Percentiles rank a stretch among this genome's conserved stretches.
Conservation (phyloP, 92 coral and sea anemone species). For the Micromussa lordhowensis region DNA sequence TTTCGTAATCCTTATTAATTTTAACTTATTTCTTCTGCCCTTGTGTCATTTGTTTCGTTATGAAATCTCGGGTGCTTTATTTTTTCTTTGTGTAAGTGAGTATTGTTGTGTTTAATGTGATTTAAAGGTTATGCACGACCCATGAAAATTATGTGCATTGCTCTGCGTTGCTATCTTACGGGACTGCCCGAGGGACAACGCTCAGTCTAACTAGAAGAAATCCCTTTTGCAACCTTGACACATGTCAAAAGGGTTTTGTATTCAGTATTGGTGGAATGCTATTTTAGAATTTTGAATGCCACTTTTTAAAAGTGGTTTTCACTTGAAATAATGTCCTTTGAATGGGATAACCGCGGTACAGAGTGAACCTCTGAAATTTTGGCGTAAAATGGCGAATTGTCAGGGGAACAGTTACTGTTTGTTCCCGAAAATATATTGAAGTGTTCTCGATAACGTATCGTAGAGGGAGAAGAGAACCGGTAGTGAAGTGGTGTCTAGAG, state of each 20-base stretch:
- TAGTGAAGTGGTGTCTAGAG: not conserved
- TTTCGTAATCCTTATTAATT: not conserved
- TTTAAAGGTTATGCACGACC: not conserved
- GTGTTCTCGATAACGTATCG: not conserved
- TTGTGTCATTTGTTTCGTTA: not conserved
- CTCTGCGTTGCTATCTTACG: not conserved
- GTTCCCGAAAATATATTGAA: not conserved
- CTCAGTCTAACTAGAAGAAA: not conserved
- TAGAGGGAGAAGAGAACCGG: constrained; percentile 15
- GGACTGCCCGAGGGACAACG: not conserved
- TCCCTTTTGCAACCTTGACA: not conserved
- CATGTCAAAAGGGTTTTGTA: constrained; percentile 28
- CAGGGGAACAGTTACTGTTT: not conserved
- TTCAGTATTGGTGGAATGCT: not conserved
- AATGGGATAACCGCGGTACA: constrained; percentile 18
- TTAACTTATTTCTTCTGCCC: not conserved
- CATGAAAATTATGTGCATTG: not conserved
- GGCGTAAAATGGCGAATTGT: not conserved
- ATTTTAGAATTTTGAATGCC: not conserved
- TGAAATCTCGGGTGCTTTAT: no score
- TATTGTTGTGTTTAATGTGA: no score
- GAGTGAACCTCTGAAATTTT: constrained; percentile 12
- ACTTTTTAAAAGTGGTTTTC: constrained; percentile 17
- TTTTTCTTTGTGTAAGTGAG: no score
- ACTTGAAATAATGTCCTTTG: constrained; percentile 9